Evolutionary conservation across 2,113 vertebrate genomes (phyloP), one percentile per base, ranked within the genome.

Genomic region (Heterochromis multidens): DNA sequence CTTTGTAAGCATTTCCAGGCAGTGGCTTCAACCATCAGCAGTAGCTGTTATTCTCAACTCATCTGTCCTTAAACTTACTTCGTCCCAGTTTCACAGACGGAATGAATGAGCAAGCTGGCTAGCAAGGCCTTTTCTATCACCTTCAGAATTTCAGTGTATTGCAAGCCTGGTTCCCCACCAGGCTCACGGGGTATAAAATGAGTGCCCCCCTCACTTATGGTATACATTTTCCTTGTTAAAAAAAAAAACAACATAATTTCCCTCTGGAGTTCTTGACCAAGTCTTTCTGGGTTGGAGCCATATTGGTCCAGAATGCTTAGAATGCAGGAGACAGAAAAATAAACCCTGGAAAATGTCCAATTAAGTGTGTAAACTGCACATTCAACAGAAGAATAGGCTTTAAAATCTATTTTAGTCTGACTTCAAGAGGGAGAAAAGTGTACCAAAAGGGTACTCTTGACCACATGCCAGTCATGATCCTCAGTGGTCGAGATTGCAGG

Each of bases 391-490:
- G 85, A 82, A 87, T 13, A 76, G 83, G 79, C 74, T 91, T 79
- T 88, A 79, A 89, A 89, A 84, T 87, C 88, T 94, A 92, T 93
- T 92, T 72, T 40, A 19, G 87, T 83, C 29, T 2, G 61, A 82
- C 83, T 85, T 74, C 27, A 87, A 76, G 63, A 72, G 13, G 83
- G 77, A 86, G 61, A 77, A 67, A 83, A 77, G 56, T 58, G 81
- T 62, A 86, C 87, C 77, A 49, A 92, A 92, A 91, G 78, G 84
- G 82, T 84, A 56, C 60, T 19, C 40, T 67, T 85, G 91, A 95
- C 94, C 95, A 81, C 92, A 95, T 8, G 86, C 84, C 85, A 87
- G 89, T 90, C 94, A 89, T 83, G 85, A 74, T 63, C 37, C 35
- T 59, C 81, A 80, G 93, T 56, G 94, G 86, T 89, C 7, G 10